Percentiles rank a stretch among this genome's conserved stretches.
Conservation (phyloP, 2,113 vertebrate genomes). For the Poeciliopsis turrubarensis region DNA sequence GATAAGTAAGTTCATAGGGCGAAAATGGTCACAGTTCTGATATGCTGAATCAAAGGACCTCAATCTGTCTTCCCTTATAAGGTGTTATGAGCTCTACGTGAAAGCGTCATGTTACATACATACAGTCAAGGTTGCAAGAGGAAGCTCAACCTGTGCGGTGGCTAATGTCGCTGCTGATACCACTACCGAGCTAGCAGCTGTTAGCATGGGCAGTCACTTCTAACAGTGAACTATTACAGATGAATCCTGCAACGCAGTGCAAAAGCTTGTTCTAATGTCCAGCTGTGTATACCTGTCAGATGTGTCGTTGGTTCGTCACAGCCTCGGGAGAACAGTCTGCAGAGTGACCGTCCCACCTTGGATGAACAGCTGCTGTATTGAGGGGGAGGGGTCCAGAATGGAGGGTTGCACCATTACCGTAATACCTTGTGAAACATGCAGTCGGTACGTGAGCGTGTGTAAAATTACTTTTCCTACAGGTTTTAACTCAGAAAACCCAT, state of each 20-base stretch:
- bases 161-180: slow-evolving; percentile 2
- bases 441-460: too few species aligned
- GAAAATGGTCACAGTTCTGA: neutral
- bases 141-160: neutral
- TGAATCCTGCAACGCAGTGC: neutral
- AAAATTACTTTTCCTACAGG: too few species aligned
- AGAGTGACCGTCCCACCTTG: neutral
- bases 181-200: too few species aligned
- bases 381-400: slow-evolving; percentile 28
- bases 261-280: neutral
- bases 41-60: neutral
- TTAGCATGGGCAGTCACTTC: too few species aligned
- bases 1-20: neutral
- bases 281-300: slow-evolving; percentile 42
- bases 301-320: slow-evolving; percentile 26
- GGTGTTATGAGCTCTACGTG: neutral
- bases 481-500: too few species aligned
- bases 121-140: neutral
- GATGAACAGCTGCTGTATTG: neutral
- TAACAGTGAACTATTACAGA: too few species aligned
- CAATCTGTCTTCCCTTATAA: neutral
- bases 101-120: neutral
- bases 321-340: slow-evolving; percentile 24
- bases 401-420: slow-evolving; percentile 35
- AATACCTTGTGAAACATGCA: slow-evolving; percentile 17